Evolutionary conservation across 1,140 invertebrate species (phyloP).

Genomic region (Neodiprion lecontei): DNA sequence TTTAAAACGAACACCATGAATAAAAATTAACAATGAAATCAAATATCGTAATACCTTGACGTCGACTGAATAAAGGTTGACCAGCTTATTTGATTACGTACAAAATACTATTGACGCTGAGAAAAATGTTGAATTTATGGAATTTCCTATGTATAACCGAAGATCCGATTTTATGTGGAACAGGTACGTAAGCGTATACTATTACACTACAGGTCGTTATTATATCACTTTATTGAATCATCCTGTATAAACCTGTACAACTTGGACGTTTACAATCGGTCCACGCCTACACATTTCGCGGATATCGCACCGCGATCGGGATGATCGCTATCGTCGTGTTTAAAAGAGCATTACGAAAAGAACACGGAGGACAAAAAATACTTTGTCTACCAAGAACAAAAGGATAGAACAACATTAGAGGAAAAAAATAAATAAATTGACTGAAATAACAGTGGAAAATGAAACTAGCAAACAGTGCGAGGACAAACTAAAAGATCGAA

Average conservation of each 20-base stretch:
- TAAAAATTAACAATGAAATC: too few relatives aligned
- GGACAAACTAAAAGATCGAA: neutral
- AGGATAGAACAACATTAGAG: too few relatives aligned
- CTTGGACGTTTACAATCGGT: neutral
- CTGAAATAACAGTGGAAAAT: neutral
- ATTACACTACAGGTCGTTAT: neutral
- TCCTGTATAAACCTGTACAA: neutral
- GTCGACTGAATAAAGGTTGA: too few relatives aligned
- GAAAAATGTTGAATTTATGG: too few relatives aligned
- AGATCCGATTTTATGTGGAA: too few relatives aligned
- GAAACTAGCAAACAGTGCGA: neutral
- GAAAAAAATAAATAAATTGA: neutral
- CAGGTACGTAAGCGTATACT: neutral
- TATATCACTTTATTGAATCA: slow-evolving; percentile 8
- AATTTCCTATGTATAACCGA: too few relatives aligned
- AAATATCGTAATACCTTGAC: too few relatives aligned
- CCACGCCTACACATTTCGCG: neutral
- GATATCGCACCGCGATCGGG: neutral
- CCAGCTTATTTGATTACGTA: too few relatives aligned
- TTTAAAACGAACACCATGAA: too few relatives aligned
- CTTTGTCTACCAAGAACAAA: too few relatives aligned
- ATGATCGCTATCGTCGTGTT: neutral
- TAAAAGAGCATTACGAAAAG: neutral
- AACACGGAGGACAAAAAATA: too few relatives aligned
- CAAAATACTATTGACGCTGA: too few relatives aligned